phyloP scores from a whole-genome alignment of 2,113 vertebrate species.

The Mormyrus iriodes region DNA sequence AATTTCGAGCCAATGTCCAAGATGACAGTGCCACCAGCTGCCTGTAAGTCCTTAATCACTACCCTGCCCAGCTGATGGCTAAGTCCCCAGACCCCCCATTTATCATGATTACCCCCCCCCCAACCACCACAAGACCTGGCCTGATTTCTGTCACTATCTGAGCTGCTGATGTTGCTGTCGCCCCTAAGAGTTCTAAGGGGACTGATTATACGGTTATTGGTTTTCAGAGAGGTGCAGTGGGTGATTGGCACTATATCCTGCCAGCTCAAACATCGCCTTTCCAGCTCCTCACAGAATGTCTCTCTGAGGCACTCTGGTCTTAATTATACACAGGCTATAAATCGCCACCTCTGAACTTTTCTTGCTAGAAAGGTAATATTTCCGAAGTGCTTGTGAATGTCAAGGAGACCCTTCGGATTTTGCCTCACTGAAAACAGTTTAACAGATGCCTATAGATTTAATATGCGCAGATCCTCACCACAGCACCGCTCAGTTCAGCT shows the following conservation, averaged over 20 bases:
- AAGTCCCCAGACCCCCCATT: neutral
- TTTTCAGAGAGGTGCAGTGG: neutral
- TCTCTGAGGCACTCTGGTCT: neutral
- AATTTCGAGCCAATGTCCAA: neutral
- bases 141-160: neutral
- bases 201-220: neutral
- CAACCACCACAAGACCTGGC: neutral
- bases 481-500: neutral
- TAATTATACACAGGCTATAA: constrained; percentile 9
- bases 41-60: neutral
- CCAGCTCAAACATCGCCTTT: neutral
- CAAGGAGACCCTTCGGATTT: neutral
- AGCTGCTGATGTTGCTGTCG: neutral
- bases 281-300: neutral
- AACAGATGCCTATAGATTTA: constrained; percentile 6
- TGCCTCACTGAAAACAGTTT: neutral
- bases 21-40: neutral
- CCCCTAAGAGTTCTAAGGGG: neutral
- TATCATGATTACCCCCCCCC: neutral
- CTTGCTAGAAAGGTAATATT: constrained; percentile 13
- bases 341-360: constrained; percentile 11
- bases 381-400: constrained; percentile 9
- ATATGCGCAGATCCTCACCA: neutral
- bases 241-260: neutral
- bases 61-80: neutral